These are phyloP conservation scores for Drosophila demipolita DNA, from an alignment of 2,888 invertebrate species.

Conservation along the genomic window DNA sequence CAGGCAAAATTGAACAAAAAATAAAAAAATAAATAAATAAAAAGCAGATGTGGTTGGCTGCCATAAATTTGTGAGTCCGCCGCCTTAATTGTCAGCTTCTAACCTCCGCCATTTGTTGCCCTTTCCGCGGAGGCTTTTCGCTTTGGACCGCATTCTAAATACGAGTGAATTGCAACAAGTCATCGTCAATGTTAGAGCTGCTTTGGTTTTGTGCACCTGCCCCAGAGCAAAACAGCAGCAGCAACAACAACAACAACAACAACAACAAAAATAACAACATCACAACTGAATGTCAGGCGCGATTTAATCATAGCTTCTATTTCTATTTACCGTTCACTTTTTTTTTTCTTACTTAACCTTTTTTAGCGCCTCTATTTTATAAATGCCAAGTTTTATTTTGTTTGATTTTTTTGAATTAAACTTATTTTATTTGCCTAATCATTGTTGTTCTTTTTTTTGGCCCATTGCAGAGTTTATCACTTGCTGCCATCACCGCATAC, in stretches of 20 bases:
- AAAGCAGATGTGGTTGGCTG: conserved; percentile 19
- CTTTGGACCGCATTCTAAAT: conserved; percentile 64
- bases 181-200: conserved; percentile 27
- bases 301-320: conserved; percentile 75
- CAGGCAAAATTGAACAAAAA: conserved; percentile 5
- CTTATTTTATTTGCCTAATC: conserved; percentile 22
- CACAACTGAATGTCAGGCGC: conserved; percentile 73
- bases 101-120: conserved; percentile 73
- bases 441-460: conserved; percentile 41
- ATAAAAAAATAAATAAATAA: neutral
- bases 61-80: conserved; percentile 45
- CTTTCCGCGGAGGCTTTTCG: conserved; percentile 51
- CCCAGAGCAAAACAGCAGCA: conserved; percentile 41
- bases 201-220: conserved; percentile 57
- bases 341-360: conserved; percentile 62
- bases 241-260: neutral
- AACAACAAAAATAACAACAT: conserved; percentile 13
- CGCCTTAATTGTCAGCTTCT: conserved; percentile 56
- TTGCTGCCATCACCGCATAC: conserved; percentile 78
- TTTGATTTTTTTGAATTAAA: conserved; percentile 30
- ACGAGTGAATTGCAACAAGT: conserved; percentile 38
- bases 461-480: conserved; percentile 80
- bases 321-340: conserved; percentile 74
- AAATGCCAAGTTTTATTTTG: conserved; percentile 46
- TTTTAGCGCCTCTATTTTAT: conserved; percentile 49